A percentile compares a stretch with the other conserved stretches of the same genome.
phyloP scores from a whole-genome alignment of 2,113 vertebrate genomes.

The Sporophila hypoxantha region DNA sequence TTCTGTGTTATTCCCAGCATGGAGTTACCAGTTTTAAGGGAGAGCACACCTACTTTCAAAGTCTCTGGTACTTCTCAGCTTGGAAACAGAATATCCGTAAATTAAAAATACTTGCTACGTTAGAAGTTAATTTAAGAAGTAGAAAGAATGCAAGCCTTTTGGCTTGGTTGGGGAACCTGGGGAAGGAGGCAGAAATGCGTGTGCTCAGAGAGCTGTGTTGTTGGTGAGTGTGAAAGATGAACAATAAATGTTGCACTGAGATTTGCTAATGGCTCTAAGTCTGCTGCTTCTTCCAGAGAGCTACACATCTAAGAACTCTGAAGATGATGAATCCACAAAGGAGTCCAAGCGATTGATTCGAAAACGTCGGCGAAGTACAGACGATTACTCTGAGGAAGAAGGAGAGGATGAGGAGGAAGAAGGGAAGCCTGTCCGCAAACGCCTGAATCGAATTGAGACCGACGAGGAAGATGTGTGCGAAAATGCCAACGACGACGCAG shows the following conservation, averaged over 20 bases:
- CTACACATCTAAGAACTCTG: conserved; percentile 77
- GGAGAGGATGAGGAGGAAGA: conserved; percentile 73
- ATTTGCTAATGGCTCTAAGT: conserved; percentile 56
- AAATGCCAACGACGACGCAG: background rate
- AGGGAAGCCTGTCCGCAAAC: conserved; percentile 81
- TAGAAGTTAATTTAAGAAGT: background rate
- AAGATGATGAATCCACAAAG: conserved; percentile 72
- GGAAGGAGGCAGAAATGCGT: background rate
- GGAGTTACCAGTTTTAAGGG: background rate
- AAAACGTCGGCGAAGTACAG: conserved; percentile 65
- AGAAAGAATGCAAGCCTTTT: background rate
- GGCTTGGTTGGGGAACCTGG: background rate
- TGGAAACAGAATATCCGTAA: background rate
- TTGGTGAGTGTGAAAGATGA: background rate
- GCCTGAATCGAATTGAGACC: conserved; percentile 88
- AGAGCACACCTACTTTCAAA: background rate
- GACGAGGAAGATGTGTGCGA: conserved; percentile 78
- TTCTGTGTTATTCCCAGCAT: accelerated
- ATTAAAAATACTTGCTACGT: background rate
- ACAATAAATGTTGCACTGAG: background rate
- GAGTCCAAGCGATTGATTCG: conserved; percentile 54
- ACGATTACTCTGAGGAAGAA: conserved; percentile 59
- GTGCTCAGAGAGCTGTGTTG: background rate
- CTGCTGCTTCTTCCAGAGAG: conserved; percentile 75
- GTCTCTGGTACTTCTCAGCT: background rate